Evolutionary conservation across 1,140 invertebrate species (phyloP).

Genomic region (Macrocentrus cingulum): DNA sequence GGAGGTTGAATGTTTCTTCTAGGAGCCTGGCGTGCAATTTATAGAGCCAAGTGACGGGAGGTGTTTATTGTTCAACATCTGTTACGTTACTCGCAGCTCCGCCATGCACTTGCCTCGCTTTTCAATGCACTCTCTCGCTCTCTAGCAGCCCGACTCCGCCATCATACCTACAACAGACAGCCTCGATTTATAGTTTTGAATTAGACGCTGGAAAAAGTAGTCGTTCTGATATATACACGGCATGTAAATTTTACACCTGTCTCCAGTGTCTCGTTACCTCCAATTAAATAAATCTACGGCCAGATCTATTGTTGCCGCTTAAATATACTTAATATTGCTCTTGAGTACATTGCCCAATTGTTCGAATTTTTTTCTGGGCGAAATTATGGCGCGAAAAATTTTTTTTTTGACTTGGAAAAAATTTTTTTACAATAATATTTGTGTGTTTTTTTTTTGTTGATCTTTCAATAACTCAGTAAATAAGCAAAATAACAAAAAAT

Average conservation of each 20-base stretch:
- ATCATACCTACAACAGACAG: constrained; percentile 58
- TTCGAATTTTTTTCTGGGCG: no score
- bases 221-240: constrained; percentile 30
- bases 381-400: no score
- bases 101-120: constrained; percentile 4
- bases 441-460: no score
- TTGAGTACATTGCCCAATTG: no score
- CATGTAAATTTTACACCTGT: constrained; percentile 37
- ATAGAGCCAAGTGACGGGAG: constrained; percentile 59
- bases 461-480: no score
- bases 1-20: constrained; percentile 54
- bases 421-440: no score
- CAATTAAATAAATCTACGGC: background rate
- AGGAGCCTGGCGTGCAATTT: constrained; percentile 54
- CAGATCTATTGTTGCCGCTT: no score
- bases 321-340: no score
- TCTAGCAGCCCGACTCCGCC: constrained; percentile 44
- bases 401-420: no score
- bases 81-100: constrained; percentile 49
- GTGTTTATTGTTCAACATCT: constrained; percentile 60
- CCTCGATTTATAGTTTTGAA: constrained; percentile 59
- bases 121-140: constrained; percentile 28
- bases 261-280: background rate
- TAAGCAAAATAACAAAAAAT: no score
- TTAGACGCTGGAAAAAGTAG: constrained; percentile 54